Conservation (phyloP, 1,140 invertebrate species). For the Achatina immaculata region DNA sequence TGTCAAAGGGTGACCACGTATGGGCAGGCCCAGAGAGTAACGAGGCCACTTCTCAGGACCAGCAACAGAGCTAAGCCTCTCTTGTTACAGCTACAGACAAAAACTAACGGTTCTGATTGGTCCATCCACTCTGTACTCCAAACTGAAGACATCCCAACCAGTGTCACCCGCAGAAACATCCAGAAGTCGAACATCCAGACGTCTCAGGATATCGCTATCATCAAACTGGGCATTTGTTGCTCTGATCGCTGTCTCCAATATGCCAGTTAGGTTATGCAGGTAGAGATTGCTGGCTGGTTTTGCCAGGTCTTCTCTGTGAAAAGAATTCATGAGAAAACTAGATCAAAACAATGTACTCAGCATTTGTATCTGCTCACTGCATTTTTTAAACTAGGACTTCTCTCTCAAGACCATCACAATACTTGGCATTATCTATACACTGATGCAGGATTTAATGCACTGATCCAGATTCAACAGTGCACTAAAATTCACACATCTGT, state of each 20-base stretch:
- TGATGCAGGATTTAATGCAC: too few relatives aligned
- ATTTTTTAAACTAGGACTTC: too few relatives aligned
- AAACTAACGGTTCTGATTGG: conserved; percentile 86
- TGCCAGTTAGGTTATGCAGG: conserved; percentile 88
- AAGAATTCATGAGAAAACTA: background rate
- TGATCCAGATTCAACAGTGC: too few relatives aligned
- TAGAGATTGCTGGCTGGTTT: conserved; percentile 90
- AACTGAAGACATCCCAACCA: conserved; percentile 95
- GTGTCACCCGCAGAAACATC: conserved; percentile 84
- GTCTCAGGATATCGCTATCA: conserved; percentile 87
- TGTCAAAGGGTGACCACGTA: too few relatives aligned
- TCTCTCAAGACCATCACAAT: too few relatives aligned
- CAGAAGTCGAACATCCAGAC: conserved; percentile 88
- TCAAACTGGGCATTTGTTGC: conserved; percentile 96
- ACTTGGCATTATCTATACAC: too few relatives aligned
- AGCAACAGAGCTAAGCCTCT: too few relatives aligned
- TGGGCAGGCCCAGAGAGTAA: too few relatives aligned
- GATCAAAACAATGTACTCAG: background rate
- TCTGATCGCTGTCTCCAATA: conserved; percentile 91
- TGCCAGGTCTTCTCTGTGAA: conserved; percentile 84
- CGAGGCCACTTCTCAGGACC: too few relatives aligned
- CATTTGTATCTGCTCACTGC: too few relatives aligned
- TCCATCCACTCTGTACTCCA: conserved; percentile 93
- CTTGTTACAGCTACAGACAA: too few relatives aligned
- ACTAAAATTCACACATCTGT: too few relatives aligned